A percentile compares a stretch with the other conserved stretches of the same genome.
These are phyloP conservation scores for Cabera pusaria DNA, from an alignment of 2,888 invertebrate species.

Conservation along the genomic window DNA sequence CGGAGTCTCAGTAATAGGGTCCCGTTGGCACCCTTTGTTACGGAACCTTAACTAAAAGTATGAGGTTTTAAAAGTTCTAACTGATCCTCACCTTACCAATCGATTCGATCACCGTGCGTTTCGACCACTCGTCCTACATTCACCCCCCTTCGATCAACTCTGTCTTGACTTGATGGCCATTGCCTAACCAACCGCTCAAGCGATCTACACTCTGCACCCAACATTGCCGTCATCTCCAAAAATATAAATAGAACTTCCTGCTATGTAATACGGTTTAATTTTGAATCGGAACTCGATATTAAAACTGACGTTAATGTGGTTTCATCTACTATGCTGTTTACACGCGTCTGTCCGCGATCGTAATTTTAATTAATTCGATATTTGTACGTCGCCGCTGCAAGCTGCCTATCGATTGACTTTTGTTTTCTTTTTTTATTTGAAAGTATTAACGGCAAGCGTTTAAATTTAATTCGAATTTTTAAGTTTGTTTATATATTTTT, in stretches of 20 bases:
- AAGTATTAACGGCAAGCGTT: slow-evolving; percentile 36
- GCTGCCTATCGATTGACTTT: slow-evolving; percentile 48
- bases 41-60: no score
- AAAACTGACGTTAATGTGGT: slow-evolving; percentile 49
- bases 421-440: slow-evolving; percentile 34
- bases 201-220: slow-evolving; percentile 64
- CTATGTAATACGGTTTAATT: slow-evolving; percentile 47
- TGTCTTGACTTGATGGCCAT: slow-evolving; percentile 70
- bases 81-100: slow-evolving; percentile 4
- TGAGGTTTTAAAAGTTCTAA: slow-evolving; percentile 8
- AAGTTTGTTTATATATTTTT: slow-evolving; percentile 6
- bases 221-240: slow-evolving; percentile 37
- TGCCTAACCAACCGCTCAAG: slow-evolving; percentile 75
- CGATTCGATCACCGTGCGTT: slow-evolving; percentile 17
- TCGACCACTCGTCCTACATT: slow-evolving; percentile 67
- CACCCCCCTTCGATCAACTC: slow-evolving; percentile 72
- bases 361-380: slow-evolving; percentile 77
- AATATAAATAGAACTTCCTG: slow-evolving; percentile 37
- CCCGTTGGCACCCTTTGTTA: no score
- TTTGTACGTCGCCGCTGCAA: slow-evolving; percentile 65
- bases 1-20: no score
- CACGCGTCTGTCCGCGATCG: slow-evolving; percentile 64
- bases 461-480: slow-evolving; percentile 25
- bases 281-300: slow-evolving; percentile 32
- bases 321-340: slow-evolving; percentile 68